These are phyloP conservation scores for Diuraphis noxia DNA, from an alignment of 1,140 invertebrate genomes.

Conservation along the genomic window DNA sequence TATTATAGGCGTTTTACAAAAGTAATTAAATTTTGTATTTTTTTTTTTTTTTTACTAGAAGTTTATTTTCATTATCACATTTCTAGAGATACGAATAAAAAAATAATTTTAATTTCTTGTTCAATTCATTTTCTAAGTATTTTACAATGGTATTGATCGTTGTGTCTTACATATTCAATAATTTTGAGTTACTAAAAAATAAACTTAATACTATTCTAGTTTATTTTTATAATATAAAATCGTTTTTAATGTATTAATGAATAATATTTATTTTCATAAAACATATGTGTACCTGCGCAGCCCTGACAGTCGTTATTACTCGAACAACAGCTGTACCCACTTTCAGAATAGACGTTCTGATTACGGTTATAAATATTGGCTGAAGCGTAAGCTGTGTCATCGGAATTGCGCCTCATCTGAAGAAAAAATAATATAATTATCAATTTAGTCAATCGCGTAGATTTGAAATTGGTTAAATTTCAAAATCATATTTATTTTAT, in stretches of 20 bases:
- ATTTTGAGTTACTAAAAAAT: not conserved
- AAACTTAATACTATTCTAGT: not conserved
- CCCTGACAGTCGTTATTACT: conserved; percentile 38
- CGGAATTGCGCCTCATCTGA: conserved; percentile 25
- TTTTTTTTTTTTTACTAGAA: not conserved
- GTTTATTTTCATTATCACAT: not conserved
- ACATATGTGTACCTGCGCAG: not conserved
- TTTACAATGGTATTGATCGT: not conserved
- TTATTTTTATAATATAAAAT: not conserved
- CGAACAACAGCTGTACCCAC: conserved; percentile 45
- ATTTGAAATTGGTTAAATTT: not conserved
- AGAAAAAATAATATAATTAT: not conserved
- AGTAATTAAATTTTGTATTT: not conserved
- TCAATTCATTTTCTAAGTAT: not conserved
- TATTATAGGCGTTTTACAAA: not conserved
- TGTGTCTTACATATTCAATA: not conserved
- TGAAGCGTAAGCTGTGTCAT: conserved; percentile 36
- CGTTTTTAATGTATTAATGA: not conserved
- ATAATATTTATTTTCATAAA: not conserved
- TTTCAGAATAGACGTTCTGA: conserved; percentile 38
- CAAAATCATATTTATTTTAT: not conserved
- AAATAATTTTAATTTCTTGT: not conserved
- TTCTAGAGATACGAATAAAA: not conserved
- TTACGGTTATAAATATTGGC: conserved; percentile 37
- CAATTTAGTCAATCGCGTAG: not conserved